Percentiles rank a stretch among this genome's conserved stretches.
Evolutionary conservation across 1,140 invertebrate genomes (phyloP).

Genomic region (Pemphigus obesinymphae): DNA sequence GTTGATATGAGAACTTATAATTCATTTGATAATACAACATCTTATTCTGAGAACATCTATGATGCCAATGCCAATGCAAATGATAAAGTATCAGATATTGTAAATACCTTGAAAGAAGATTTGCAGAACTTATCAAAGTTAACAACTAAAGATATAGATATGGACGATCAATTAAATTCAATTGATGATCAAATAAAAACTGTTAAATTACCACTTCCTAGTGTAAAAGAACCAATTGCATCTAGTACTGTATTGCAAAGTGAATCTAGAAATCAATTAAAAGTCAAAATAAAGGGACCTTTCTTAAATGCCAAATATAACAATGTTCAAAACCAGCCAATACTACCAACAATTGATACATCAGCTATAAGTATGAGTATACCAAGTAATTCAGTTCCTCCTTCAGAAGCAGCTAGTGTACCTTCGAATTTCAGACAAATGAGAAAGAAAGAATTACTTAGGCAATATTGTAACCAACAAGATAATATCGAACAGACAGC

Average conservation of each 20-base stretch:
- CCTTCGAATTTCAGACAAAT: constrained; percentile 74
- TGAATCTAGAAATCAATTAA: constrained; percentile 75
- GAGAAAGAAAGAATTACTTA: constrained; percentile 81
- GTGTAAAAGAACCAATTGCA: constrained; percentile 19
- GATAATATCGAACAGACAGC: constrained; percentile 60
- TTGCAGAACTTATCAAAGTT: constrained; percentile 1
- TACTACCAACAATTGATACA: constrained; percentile 49
- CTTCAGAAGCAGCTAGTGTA: constrained; percentile 53
- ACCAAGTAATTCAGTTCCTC: constrained; percentile 48
- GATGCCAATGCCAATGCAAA: constrained; percentile 10
- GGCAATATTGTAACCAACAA: constrained; percentile 80
- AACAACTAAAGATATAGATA: constrained; percentile 44
- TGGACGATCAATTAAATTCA: constrained; percentile 29
- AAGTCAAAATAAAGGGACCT: constrained; percentile 86
- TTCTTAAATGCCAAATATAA: constrained; percentile 72
- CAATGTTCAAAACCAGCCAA: constrained; percentile 55
- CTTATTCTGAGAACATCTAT: background rate
- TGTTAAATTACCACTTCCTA: constrained; percentile 50
- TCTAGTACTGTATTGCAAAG: constrained; percentile 56
- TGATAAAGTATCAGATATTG: constrained; percentile 22
- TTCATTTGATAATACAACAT: constrained; percentile 47
- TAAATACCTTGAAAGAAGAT: background rate
- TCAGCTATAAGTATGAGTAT: constrained; percentile 44
- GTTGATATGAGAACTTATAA: constrained; percentile 84
- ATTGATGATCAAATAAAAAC: constrained; percentile 2